Percentiles rank a stretch among this genome's conserved stretches.
phyloP scores from a whole-genome alignment of 2,888 invertebrate species.

The Anthophora plumipes region DNA sequence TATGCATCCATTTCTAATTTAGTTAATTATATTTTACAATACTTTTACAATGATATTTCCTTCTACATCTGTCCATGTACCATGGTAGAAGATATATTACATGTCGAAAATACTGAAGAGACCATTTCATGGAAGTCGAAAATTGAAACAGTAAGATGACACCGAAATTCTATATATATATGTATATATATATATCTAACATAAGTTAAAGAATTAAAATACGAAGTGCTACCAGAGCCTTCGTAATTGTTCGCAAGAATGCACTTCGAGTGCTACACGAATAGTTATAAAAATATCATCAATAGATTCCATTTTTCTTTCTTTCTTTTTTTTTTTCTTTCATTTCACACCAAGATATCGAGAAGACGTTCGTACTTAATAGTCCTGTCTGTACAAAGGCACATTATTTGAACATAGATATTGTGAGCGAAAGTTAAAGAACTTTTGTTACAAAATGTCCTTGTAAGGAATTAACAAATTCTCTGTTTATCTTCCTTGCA shows the following conservation, averaged over 20 bases:
- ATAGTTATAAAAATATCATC: slow-evolving; percentile 44
- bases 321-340: too few relatives aligned
- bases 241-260: slow-evolving; percentile 15
- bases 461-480: slow-evolving; percentile 46
- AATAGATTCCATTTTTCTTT: too few relatives aligned
- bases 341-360: slow-evolving; percentile 4
- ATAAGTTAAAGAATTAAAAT: slow-evolving; percentile 41
- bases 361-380: slow-evolving; percentile 1
- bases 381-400: slow-evolving; percentile 42
- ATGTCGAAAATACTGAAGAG: slow-evolving; percentile 24
- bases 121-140: slow-evolving; percentile 33
- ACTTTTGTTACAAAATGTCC: slow-evolving; percentile 27
- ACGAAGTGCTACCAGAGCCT: slow-evolving; percentile 47
- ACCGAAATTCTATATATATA: slow-evolving; percentile 46
- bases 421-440: slow-evolving; percentile 33
- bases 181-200: too few relatives aligned
- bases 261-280: slow-evolving; percentile 32
- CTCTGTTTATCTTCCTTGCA: slow-evolving; percentile 44
- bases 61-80: slow-evolving; percentile 11
- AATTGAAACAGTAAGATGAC: slow-evolving; percentile 20
- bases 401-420: slow-evolving; percentile 24
- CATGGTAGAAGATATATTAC: slow-evolving; percentile 14
- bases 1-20: too few relatives aligned
- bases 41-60: not conserved
- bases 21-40: too few relatives aligned